These are phyloP conservation scores for Lithophane semibrunnea DNA, from an alignment of 2,888 invertebrate species.

Conservation along the genomic window DNA sequence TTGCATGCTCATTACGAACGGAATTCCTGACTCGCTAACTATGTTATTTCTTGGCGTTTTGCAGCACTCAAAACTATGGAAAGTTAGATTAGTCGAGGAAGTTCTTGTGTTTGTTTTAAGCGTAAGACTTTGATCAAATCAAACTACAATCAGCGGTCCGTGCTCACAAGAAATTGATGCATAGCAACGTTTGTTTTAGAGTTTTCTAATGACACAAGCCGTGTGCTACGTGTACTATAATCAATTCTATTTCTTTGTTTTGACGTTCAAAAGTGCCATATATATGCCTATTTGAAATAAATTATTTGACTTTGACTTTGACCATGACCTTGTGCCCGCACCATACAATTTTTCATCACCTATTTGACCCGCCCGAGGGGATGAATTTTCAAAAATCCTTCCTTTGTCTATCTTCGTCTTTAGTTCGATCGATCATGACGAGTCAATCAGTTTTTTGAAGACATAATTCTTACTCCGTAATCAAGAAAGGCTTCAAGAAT, in stretches of 20 bases:
- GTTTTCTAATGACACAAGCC: not conserved
- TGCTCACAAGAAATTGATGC: not conserved
- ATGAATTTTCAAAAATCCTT: no score
- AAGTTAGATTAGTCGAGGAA: slow-evolving; percentile 36
- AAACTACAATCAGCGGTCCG: not conserved
- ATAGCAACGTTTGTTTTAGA: not conserved
- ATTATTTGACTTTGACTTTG: no score
- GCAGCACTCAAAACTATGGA: slow-evolving; percentile 37
- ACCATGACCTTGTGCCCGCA: no score
- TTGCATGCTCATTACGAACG: slow-evolving; percentile 52
- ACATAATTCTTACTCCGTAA: not conserved
- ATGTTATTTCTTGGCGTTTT: slow-evolving; percentile 47
- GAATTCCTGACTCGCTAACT: slow-evolving; percentile 51
- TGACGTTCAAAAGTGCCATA: no score
- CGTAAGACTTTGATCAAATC: not conserved
- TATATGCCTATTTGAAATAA: no score
- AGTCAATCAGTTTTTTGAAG: not conserved
- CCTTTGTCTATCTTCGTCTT: no score
- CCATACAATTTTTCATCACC: no score
- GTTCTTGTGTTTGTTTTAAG: slow-evolving; percentile 24
- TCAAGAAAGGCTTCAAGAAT: no score
- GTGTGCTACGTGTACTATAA: no score
- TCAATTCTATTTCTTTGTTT: no score
- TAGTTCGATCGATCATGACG: not conserved
- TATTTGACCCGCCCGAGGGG: no score